A percentile compares a stretch with the other conserved stretches of the same genome.
These are phyloP conservation scores for Narcine bancroftii DNA, from an alignment of 2,113 vertebrate species.

Conservation along the genomic window DNA sequence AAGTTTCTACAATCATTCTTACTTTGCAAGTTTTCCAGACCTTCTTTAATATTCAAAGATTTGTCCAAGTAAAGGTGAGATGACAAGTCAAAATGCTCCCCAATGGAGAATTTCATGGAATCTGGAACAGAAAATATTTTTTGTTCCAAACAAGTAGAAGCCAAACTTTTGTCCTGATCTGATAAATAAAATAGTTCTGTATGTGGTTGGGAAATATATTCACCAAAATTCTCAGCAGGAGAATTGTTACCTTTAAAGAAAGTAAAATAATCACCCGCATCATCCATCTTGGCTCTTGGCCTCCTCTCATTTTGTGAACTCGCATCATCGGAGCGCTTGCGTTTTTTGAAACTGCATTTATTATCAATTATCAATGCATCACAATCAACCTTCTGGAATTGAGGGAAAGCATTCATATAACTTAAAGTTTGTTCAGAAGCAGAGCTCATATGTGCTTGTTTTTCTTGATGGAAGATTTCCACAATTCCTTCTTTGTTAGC, in stretches of 20 bases:
- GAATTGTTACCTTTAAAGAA: not conserved
- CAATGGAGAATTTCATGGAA: not conserved
- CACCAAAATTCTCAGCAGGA: not conserved
- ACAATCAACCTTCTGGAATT: not conserved
- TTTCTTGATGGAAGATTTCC: not conserved
- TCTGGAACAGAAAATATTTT: not conserved
- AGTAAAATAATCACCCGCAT: not conserved
- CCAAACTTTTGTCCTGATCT: not conserved
- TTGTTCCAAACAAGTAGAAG: constrained; percentile 15
- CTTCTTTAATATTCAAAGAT: not conserved
- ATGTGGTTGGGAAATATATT: not conserved
- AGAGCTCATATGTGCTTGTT: not conserved
- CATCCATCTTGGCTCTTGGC: not conserved
- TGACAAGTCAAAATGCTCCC: constrained; percentile 12
- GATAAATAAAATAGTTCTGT: not conserved
- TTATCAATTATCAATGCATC: not conserved
- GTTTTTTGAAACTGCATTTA: constrained; percentile 41
- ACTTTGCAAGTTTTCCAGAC: not conserved
- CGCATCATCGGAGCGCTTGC: not conserved
- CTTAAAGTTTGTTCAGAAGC: not conserved
- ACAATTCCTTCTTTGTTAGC: not conserved
- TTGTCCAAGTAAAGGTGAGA: not conserved
- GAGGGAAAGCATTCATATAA: not conserved
- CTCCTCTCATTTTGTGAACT: not conserved
- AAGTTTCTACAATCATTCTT: not conserved